Evolutionary conservation across 1,140 invertebrate species (phyloP), one percentile per base, ranked within the genome.

Genomic region (Brachionus rotundiformis): DNA sequence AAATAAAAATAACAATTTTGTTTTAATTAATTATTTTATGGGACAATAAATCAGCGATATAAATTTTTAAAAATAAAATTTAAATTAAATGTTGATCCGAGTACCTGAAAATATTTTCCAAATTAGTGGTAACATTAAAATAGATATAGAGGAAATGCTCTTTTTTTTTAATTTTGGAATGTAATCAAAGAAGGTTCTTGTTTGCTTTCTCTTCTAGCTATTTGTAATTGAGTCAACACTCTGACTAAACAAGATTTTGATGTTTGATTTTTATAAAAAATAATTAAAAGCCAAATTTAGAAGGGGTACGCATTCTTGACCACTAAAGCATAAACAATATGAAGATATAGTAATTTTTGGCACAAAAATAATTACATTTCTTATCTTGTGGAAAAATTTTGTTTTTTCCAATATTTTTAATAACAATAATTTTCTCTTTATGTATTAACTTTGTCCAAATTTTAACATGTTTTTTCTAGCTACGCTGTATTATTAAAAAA

Each of bases 11-110:
- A 36, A 68, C 29, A 33, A 19, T 36, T 68, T 68, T 68, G 11
- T 19, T 68, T 68, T 39, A 36, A 33, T 68, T 68, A 68, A 68
- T 68, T 68, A 36, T 33, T 68, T 68, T 33, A 68, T 68, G 63
- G 63, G 63, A 68, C 63, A 68, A 68, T 63, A 68, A 68, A 68
- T 68, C 63, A 36, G 33, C 33, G 63, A 68, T 36, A 68, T 36
- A 33, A 41, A n/a, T 19, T 36, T 19, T 31, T 63, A 11, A 33
- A 63, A 63, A 27, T 1, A 27, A 29, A 27, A n/a, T 29, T 23
- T 29, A 63, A 29, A 29, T 33, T 29, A 27, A 63, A 13, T 63
- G 29, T 63, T 63, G 36, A 23, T 54, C 19, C 16, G 19, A 54
- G 47, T 54, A 25, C 47, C 47, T 54, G 47, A 54, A 54, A 54